These are phyloP conservation scores for Cebidichthys violaceus DNA, from an alignment of 2,113 vertebrate species.

Conservation along the genomic window DNA sequence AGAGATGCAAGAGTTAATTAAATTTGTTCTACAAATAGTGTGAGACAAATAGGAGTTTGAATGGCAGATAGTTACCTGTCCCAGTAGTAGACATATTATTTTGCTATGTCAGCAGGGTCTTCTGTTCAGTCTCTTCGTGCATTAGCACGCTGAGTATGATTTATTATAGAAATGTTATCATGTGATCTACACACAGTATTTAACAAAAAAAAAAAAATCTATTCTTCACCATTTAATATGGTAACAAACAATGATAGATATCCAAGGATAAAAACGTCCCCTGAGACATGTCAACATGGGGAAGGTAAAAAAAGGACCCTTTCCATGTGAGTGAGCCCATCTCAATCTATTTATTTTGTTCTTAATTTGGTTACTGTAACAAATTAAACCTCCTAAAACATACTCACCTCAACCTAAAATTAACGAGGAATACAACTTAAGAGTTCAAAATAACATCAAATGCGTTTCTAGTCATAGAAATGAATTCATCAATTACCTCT, in stretches of 20 bases:
- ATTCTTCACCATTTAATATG: constrained; percentile 77
- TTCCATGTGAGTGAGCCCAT: constrained; percentile 85
- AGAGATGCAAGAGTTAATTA: constrained; percentile 68
- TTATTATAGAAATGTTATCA: constrained; percentile 99
- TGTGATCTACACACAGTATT: constrained; percentile 98
- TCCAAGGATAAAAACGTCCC: constrained; percentile 67
- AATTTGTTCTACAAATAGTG: constrained; percentile 75
- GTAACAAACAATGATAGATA: constrained; percentile 70
- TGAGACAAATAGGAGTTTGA: constrained; percentile 95
- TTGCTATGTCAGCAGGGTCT: constrained; percentile 99
- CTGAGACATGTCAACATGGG: constrained; percentile 64
- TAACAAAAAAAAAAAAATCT: constrained; percentile 88
- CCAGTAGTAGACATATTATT: constrained; percentile 99
- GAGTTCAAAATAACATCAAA: constrained; percentile 63
- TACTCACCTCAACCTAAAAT: constrained; percentile 92
- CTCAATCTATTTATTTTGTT: constrained; percentile 81
- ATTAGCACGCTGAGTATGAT: constrained; percentile 99
- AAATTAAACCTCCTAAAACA: constrained; percentile 60
- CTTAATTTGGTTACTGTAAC: constrained; percentile 74
- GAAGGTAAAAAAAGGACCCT: constrained; percentile 72
- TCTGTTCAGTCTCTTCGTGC: constrained; percentile 99
- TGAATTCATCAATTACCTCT: constrained; percentile 96
- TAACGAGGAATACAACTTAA: constrained; percentile 58
- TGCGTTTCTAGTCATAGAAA: constrained; percentile 73
- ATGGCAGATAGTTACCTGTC: constrained; percentile 99